Evolutionary conservation across 2,888 invertebrate genomes (phyloP).

Genomic region (Zonitis immaculata): DNA sequence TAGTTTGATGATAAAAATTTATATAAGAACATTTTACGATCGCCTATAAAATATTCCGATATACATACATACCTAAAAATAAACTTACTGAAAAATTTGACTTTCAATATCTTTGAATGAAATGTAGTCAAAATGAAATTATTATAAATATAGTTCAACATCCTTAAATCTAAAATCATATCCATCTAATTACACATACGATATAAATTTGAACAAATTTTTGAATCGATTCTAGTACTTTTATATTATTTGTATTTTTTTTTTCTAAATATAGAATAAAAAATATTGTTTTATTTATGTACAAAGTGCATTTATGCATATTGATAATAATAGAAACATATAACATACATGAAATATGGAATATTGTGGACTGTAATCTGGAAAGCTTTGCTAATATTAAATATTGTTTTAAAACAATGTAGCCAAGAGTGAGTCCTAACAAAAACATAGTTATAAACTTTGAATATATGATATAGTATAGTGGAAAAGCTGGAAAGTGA

Average conservation of each 20-base stretch:
- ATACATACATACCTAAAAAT: too few relatives aligned
- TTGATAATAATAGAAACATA: not conserved
- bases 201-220: too few relatives aligned
- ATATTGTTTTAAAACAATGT: conserved; percentile 18
- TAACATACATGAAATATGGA: too few relatives aligned
- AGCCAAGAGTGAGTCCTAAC: conserved; percentile 10
- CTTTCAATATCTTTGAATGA: conserved; percentile 22
- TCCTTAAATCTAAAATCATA: conserved; percentile 17
- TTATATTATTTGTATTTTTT: too few relatives aligned
- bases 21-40: conserved; percentile 5
- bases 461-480: conserved; percentile 6
- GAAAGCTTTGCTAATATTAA: conserved; percentile 17
- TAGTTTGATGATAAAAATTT: not conserved
- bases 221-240: too few relatives aligned
- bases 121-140: conserved; percentile 23
- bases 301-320: conserved; percentile 5
- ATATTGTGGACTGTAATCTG: conserved; percentile 2
- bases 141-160: conserved; percentile 12
- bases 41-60: conserved; percentile 4
- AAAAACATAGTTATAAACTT: conserved; percentile 6
- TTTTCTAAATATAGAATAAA: too few relatives aligned
- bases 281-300: too few relatives aligned
- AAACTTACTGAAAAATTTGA: conserved; percentile 10
- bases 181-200: too few relatives aligned
- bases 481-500: conserved; percentile 15